A percentile compares a stretch with the other conserved stretches of the same genome.
phyloP scores from a whole-genome alignment of 2,797 vertebrate genomes.

The Parambassis ranga region DNA sequence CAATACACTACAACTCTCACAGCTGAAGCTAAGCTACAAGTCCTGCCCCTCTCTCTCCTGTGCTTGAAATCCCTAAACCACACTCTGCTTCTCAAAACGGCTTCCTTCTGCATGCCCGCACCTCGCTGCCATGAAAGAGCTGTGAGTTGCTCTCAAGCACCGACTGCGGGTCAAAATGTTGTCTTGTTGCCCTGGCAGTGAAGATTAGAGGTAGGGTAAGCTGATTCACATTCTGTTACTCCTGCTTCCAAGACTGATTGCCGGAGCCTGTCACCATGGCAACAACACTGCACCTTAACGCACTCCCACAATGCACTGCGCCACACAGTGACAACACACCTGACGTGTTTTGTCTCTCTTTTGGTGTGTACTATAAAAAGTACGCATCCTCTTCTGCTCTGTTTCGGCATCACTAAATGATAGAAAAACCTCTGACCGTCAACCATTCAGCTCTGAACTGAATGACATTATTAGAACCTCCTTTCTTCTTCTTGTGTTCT shows the following conservation, averaged over 20 bases:
- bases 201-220: constrained; percentile 53
- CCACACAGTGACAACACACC: constrained; percentile 45
- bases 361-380: not conserved
- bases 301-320: constrained; percentile 54
- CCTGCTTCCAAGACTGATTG: constrained; percentile 53
- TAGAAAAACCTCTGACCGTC: not conserved
- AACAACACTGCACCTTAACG: constrained; percentile 64
- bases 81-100: constrained; percentile 30
- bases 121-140: constrained; percentile 28
- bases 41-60: constrained; percentile 9
- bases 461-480: not conserved
- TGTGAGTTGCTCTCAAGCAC: constrained; percentile 30
- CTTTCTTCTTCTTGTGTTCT: not conserved
- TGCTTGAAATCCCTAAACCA: constrained; percentile 47
- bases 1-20: constrained; percentile 29
- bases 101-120: constrained; percentile 54
- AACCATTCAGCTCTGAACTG: constrained; percentile 13
- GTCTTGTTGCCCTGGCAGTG: constrained; percentile 31
- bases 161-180: constrained; percentile 50
- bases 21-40: constrained; percentile 43
- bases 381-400: not conserved
- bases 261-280: constrained; percentile 64
- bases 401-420: not conserved
- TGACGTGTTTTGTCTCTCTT: constrained; percentile 22
- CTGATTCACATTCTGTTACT: constrained; percentile 55